phyloP scores from a whole-genome alignment of 2,113 vertebrate genomes.

The Etia nguti region DNA sequence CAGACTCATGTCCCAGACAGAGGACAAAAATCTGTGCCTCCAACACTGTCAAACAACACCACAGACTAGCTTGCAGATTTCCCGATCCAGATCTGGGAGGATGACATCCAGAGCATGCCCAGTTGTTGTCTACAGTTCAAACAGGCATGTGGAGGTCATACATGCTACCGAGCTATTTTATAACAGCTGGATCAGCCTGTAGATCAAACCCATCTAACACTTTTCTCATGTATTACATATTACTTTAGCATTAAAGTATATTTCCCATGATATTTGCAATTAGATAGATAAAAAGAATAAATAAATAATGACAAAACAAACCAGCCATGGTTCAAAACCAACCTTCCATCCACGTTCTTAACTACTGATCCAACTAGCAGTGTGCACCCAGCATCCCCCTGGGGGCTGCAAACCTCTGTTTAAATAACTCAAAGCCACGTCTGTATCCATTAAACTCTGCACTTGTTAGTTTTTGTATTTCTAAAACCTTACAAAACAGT shows the following conservation, averaged over 20 bases:
- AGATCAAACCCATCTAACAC: background rate
- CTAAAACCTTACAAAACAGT: background rate
- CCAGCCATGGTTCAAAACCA: background rate
- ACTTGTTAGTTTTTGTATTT: background rate
- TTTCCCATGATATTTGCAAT: background rate
- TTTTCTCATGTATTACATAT: background rate
- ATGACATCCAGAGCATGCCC: background rate
- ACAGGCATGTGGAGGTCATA: background rate
- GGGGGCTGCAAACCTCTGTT: background rate
- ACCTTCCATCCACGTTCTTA: background rate
- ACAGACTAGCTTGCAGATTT: background rate
- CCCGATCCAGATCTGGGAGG: rapidly evolving
- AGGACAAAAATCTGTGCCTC: background rate
- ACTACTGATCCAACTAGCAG: background rate
- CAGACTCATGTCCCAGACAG: background rate
- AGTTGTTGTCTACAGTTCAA: background rate
- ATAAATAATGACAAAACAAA: background rate
- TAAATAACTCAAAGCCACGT: background rate
- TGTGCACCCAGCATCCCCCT: background rate
- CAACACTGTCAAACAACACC: background rate
- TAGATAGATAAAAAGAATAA: background rate
- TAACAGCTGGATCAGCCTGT: background rate
- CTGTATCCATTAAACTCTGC: background rate
- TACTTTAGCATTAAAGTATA: background rate
- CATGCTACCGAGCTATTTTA: background rate